Evolutionary conservation across 37 sponge, comb jelly and placozoan species (phyloP), one percentile per base, ranked within the genome.

Genomic region (Axinella damicornis): DNA sequence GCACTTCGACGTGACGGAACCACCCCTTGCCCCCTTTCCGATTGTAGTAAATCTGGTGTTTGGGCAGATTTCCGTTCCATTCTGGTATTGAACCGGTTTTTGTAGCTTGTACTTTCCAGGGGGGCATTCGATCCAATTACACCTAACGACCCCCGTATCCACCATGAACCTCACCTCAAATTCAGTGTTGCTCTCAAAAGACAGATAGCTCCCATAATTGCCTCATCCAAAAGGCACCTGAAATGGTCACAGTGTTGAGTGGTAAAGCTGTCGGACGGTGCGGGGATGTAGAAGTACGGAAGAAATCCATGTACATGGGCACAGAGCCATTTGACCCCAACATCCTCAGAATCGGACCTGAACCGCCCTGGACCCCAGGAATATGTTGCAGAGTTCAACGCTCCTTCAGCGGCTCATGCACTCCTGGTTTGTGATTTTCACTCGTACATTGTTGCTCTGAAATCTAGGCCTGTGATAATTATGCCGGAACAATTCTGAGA

Each of bases 91-190:
- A 32, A 39, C 15, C 32, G 80, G 74, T 20, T 53, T 66, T 5
- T 87, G 69, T 16, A 93, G 65, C 20, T 25, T 31, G 77, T 89
- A 97, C 74, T 89, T 89, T 14, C 92, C 89, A 15, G 89, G 69
- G 0, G 91, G 93, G 27, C 90, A 76, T 53, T 94, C 93, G 17
- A 98, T 92, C 99, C 99, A 98, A 57, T 92, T 94, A 57, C 99
- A 98, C 20, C 99, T 96, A 19, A 96, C 97, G 59, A 96, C 91
- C 0, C 86, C 88, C 1, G 89, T 90, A 71, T 98, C 99, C n/a
- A 96, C 91, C 99, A 98, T 98, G 80, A 98, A 96, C 19, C 99
- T 76, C 55, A 93, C 69, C 67, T 95, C 99, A 67, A 92, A 98
- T 18, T 98, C 99, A 22, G 96, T 82, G 69, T 98, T 98, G 28